These are phyloP conservation scores for Nansenia antarctica DNA, from an alignment of 2,113 vertebrate species.

Conservation along the genomic window DNA sequence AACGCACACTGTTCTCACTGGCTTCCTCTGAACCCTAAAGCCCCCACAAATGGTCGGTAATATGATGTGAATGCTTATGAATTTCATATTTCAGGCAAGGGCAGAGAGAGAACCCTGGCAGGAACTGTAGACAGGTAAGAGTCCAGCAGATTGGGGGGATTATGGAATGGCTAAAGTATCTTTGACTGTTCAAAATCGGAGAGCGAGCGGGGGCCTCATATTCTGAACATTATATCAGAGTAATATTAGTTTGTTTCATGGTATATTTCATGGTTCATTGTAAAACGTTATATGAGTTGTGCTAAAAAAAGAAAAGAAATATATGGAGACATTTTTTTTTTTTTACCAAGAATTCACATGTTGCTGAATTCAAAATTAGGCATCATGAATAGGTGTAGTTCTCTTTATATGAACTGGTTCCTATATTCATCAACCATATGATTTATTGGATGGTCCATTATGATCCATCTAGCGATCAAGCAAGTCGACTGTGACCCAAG, in stretches of 20 bases:
- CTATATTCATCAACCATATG: too few relatives aligned
- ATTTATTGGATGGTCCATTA: too few relatives aligned
- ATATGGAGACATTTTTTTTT: too few relatives aligned
- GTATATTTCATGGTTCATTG: neutral
- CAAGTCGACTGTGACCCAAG: too few relatives aligned
- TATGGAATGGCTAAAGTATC: neutral
- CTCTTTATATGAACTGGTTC: neutral
- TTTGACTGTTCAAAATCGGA: neutral
- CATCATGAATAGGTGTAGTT: neutral
- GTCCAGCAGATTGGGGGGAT: neutral
- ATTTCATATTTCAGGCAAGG: constrained; percentile 39
- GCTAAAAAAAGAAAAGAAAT: neutral
- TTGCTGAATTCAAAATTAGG: neutral
- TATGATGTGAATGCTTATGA: constrained; percentile 58
- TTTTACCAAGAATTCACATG: too few relatives aligned
- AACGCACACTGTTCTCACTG: constrained; percentile 67
- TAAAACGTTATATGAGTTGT: neutral
- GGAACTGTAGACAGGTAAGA: constrained; percentile 15
- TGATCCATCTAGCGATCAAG: too few relatives aligned
- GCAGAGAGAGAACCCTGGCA: constrained; percentile 4
- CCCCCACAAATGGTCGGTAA: constrained; percentile 52
- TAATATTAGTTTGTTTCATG: neutral
- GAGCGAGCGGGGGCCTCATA: neutral
- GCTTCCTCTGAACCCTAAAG: constrained; percentile 66
- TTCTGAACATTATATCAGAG: neutral